Evolutionary conservation across 2,113 vertebrate genomes (phyloP).

Genomic region (Prinia subflava): DNA sequence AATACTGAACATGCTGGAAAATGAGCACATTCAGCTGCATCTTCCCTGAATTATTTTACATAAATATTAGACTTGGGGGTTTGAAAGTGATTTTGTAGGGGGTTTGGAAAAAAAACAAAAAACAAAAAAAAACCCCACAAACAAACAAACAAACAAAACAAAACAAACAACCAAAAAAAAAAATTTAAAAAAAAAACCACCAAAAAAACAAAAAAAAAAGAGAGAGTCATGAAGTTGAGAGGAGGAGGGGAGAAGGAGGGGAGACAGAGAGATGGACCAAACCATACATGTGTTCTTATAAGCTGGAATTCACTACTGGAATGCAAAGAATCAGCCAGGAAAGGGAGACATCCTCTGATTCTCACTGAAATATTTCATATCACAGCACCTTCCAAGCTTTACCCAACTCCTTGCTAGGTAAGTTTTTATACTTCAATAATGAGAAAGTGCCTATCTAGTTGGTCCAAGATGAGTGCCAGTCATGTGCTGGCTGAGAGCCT

Average conservation of each 20-base stretch:
- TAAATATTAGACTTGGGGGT: not conserved
- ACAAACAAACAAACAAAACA: too few species aligned
- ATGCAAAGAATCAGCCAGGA: not conserved
- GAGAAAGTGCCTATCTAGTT: not conserved
- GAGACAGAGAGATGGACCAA: not conserved
- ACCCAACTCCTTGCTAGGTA: not conserved
- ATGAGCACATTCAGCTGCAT: not conserved
- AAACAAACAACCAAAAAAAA: too few species aligned
- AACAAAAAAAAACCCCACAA: too few species aligned
- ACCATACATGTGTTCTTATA: not conserved
- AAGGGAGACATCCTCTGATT: not conserved
- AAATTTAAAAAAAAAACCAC: too few species aligned
- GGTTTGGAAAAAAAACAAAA: not conserved
- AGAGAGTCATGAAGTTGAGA: not conserved
- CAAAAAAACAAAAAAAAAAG: too few species aligned
- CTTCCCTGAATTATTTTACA: slow-evolving; percentile 21
- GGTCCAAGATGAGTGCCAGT: not conserved
- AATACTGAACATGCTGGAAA: not conserved
- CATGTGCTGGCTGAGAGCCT: not conserved
- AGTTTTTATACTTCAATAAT: not conserved
- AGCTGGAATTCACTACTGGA: not conserved
- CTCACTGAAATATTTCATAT: not conserved
- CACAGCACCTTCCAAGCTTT: not conserved
- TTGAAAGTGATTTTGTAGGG: not conserved
- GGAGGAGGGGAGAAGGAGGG: not conserved